These are phyloP conservation scores for Folsomia candida DNA, from an alignment of 2,888 invertebrate genomes.

Conservation along the genomic window DNA sequence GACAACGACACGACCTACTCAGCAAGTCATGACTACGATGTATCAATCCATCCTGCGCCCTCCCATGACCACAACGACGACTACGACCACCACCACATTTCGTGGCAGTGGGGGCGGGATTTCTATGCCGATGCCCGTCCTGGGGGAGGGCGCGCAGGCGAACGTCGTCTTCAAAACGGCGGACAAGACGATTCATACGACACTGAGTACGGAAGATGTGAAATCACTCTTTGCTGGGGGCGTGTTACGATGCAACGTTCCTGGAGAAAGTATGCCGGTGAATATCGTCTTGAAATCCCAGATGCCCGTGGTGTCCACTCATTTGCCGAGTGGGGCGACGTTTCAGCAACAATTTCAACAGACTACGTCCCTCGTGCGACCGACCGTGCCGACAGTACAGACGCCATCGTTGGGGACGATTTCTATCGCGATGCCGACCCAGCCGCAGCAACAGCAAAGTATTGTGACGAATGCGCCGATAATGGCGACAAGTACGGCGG, in stretches of 20 bases:
- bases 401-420: neutral
- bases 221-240: constrained; percentile 7
- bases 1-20: no score
- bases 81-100: neutral
- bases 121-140: constrained; percentile 4
- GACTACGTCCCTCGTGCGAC: neutral
- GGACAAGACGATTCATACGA: constrained; percentile 9
- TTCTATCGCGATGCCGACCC: neutral
- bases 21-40: no score
- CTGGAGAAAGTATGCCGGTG: constrained; percentile 3
- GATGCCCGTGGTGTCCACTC: neutral
- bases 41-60: neutral
- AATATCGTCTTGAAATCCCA: neutral
- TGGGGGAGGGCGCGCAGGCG: constrained; percentile 4
- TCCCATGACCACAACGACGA: neutral
- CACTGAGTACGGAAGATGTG: neutral
- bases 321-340: neutral
- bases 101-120: neutral
- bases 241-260: constrained; percentile 8
- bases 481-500: no score
- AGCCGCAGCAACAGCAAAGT: neutral
- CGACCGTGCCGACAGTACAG: neutral
- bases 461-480: no score
- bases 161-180: constrained; percentile 12
- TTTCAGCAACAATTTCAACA: neutral